Evolutionary conservation across 2,797 vertebrate genomes (phyloP).

Genomic region (Cottoperca gobio): DNA sequence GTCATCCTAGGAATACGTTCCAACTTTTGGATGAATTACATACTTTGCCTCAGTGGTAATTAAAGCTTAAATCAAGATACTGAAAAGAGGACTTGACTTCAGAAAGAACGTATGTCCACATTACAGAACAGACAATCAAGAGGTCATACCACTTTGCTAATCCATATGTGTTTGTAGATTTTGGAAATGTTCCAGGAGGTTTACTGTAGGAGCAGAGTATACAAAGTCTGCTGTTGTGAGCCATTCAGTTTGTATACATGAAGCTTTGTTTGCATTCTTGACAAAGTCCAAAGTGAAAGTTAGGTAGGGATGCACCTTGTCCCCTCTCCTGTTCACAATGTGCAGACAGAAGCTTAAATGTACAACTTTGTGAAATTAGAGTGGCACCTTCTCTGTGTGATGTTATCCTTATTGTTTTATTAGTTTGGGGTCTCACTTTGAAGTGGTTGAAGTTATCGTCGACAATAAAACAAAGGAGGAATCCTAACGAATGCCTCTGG

Average conservation of each 20-base stretch:
- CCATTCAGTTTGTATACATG: conserved; percentile 27
- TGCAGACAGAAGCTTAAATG: conserved; percentile 32
- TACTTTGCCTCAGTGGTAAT: conserved; percentile 11
- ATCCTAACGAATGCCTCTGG: background rate
- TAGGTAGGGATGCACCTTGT: conserved; percentile 33
- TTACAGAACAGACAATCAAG: background rate
- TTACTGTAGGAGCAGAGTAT: background rate
- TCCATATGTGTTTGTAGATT: background rate
- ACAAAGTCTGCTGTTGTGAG: conserved; percentile 19
- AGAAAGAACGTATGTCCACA: background rate
- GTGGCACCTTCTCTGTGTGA: background rate
- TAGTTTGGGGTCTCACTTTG: background rate
- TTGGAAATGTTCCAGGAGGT: background rate
- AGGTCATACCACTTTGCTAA: background rate
- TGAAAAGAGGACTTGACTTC: background rate
- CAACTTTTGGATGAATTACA: conserved; percentile 14
- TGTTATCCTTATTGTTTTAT: background rate
- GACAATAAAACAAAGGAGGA: background rate
- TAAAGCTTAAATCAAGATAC: conserved; percentile 4
- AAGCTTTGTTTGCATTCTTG: conserved; percentile 56
- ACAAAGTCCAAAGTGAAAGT: conserved; percentile 64
- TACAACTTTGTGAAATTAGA: conserved; percentile 5
- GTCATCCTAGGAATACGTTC: conserved; percentile 19
- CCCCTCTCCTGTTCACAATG: conserved; percentile 38
- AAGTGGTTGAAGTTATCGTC: background rate